These are phyloP conservation scores for Sebastes vulpes DNA, from an alignment of 2,797 vertebrate genomes.

Conservation along the genomic window DNA sequence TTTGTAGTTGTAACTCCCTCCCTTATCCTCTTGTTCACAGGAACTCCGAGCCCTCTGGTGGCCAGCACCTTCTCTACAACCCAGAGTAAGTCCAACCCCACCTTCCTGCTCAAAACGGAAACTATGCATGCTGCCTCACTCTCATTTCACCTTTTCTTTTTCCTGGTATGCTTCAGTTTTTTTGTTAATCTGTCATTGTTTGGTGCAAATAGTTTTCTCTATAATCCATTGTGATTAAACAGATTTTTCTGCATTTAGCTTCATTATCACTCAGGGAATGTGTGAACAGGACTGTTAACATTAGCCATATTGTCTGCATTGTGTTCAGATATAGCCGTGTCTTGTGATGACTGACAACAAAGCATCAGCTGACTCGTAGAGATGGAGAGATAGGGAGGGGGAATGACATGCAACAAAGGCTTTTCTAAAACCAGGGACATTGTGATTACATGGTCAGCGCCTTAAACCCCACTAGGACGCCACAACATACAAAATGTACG, in stretches of 20 bases:
- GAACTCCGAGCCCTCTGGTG: conserved; percentile 92
- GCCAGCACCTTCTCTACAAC: conserved; percentile 89
- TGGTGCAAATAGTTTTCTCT: conserved; percentile 16
- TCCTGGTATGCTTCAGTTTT: conserved; percentile 19
- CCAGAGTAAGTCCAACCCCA: conserved; percentile 88
- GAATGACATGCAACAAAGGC: not conserved
- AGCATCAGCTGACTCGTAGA: not conserved
- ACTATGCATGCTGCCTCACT: conserved; percentile 25
- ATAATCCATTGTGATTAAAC: conserved; percentile 11
- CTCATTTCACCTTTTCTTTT: conserved; percentile 42
- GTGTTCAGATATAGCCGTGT: conserved; percentile 1
- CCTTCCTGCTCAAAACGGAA: conserved; percentile 45
- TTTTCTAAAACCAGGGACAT: not conserved
- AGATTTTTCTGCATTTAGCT: conserved; percentile 34
- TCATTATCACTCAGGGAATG: conserved; percentile 5
- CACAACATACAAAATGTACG: not conserved
- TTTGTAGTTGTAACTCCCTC: conserved; percentile 28
- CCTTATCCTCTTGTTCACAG: conserved; percentile 82
- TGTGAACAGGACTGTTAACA: conserved; percentile 5
- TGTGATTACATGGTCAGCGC: not conserved
- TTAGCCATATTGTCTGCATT: conserved; percentile 1
- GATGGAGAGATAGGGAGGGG: not conserved
- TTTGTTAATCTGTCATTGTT: conserved; percentile 24
- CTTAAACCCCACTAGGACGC: not conserved
- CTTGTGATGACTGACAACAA: not conserved